These are phyloP conservation scores for Numenius arquata DNA, from an alignment of 2,113 vertebrate genomes.

Conservation along the genomic window DNA sequence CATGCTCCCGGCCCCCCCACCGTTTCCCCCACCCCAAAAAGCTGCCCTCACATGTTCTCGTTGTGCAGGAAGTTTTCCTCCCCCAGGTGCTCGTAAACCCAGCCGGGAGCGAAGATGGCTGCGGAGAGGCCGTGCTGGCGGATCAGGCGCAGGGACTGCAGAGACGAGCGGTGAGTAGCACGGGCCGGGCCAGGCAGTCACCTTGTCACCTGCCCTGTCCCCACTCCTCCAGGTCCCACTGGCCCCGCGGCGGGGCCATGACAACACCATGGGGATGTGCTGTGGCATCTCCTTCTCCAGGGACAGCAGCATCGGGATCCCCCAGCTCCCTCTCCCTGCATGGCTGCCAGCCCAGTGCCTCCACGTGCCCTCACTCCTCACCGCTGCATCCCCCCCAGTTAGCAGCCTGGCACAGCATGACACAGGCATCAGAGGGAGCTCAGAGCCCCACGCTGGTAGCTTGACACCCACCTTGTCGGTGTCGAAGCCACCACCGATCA, in stretches of 20 bases:
- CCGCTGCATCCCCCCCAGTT: not conserved
- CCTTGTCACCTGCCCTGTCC: not conserved
- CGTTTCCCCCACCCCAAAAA: fast-evolving
- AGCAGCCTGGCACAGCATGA: not conserved
- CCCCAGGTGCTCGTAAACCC: conserved; percentile 91
- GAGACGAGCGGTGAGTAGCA: not conserved
- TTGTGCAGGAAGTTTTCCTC: conserved; percentile 83
- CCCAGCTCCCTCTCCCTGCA: not conserved
- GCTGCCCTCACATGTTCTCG: conserved; percentile 84
- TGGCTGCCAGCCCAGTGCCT: not conserved
- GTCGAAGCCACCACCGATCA: conserved; percentile 85
- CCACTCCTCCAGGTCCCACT: not conserved
- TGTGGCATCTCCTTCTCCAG: not conserved
- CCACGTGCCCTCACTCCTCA: not conserved
- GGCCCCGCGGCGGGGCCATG: not conserved
- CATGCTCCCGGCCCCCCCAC: not conserved
- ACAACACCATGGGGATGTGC: not conserved
- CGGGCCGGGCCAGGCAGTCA: fast-evolving
- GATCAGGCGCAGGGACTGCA: conserved; percentile 86
- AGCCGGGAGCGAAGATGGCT: conserved; percentile 94
- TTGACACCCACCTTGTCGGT: conserved; percentile 82
- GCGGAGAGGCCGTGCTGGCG: conserved; percentile 82
- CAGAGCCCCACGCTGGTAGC: not conserved
- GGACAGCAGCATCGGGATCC: not conserved
- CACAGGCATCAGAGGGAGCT: not conserved